Base-by-base conservation (phyloP, 2,888 invertebrate species). In the Zygogramma bicolorata region DNA sequence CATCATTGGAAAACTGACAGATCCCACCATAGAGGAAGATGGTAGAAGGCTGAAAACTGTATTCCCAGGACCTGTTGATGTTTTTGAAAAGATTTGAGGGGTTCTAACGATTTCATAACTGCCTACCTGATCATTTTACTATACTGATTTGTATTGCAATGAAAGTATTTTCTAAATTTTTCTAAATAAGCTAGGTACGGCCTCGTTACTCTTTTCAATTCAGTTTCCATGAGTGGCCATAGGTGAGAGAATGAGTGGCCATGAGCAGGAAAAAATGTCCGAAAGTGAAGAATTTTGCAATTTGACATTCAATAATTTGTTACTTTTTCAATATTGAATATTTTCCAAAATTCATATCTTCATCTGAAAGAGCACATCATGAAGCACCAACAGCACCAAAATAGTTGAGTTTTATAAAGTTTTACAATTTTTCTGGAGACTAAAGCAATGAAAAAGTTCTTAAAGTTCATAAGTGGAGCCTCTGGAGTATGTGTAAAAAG, bases 241-340 rank as follows among this genome's bases (percentile, higher is more conserved):
- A 60, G 38, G 34, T 60, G 60, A 38, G 38, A 13, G 38, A 31
- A 20, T 59, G 59, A 27, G 38, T 60, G 60, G 18, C 29, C 29
- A 60, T 18, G 5, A 60, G 60, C 34, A 22, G 60, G n/a, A 38
- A 60, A 5, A 22, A 29, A 60, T 60, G 60, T 18, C 29, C 15
- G 34, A 31, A 60, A 60, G 60, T 60, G 60, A 38, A n/a, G 60
- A 60, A 60, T 60, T 60, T 60, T 60, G 60, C 34, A 60, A 60
- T 34, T 60, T 18, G 38, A 60, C 34, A 60, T 60, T 8, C 34
- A 34, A 60, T 8, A 60, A 60, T 60, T 60, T 15, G 34, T 15
- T 34, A 60, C 60, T 60, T 60, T 60, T 60, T 60, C 20, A 60
- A 60, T 34, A 10, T 20, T 20, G 38, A 60, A 34, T n/a, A 15